Conservation (phyloP, 2,888 invertebrate species). For the Koerneria pararmatus region DNA sequence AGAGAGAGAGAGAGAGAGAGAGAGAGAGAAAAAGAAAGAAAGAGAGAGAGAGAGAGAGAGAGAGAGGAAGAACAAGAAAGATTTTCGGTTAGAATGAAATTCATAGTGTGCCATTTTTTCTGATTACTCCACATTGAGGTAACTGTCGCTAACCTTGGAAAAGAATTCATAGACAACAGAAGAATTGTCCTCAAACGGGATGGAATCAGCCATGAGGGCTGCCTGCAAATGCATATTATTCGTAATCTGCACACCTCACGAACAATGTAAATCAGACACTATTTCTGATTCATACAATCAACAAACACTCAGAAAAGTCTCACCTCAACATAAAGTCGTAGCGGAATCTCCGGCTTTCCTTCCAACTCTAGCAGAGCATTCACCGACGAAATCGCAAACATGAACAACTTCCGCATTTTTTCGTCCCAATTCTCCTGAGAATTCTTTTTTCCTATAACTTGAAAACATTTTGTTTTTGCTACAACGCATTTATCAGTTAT, state of each 20-base stretch:
- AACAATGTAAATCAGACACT: constrained; percentile 12
- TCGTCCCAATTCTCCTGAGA: constrained; percentile 91
- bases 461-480: too few species aligned
- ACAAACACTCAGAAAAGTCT: background rate
- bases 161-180: constrained; percentile 97
- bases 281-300: background rate
- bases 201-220: constrained; percentile 70
- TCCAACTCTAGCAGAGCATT: constrained; percentile 83
- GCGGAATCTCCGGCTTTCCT: constrained; percentile 85
- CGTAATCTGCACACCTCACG: background rate
- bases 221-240: constrained; percentile 69
- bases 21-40: constrained; percentile 11
- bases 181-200: constrained; percentile 83
- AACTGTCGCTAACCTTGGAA: constrained; percentile 38
- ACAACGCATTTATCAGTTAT: too few species aligned
- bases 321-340: constrained; percentile 77
- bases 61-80: background rate
- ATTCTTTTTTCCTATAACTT: too few species aligned
- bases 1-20: constrained; percentile 12
- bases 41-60: constrained; percentile 2
- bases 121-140: too few species aligned
- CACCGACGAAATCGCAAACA: constrained; percentile 93
- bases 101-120: too few species aligned
- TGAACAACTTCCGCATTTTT: constrained; percentile 94
- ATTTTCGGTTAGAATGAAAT: too few species aligned